Evolutionary conservation across 2,888 invertebrate species (phyloP), one percentile per base, ranked within the genome.

Genomic region (Hylaea fasciaria): DNA sequence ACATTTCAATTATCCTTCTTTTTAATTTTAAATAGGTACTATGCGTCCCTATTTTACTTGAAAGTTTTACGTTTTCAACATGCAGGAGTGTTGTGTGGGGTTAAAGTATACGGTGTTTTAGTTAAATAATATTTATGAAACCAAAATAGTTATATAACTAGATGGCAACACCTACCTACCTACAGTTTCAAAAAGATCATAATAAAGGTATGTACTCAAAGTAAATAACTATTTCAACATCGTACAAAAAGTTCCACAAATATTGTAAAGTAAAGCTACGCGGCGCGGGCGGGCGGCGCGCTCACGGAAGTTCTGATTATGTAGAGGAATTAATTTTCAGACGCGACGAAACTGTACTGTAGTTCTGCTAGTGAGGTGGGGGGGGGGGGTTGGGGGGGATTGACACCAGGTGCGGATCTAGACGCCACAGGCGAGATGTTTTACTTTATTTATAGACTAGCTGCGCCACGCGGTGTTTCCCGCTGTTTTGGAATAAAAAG

Each of bases 301-400:
- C 76, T 80, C 80, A 80, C 89, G 89, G 89, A 92, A 90, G 81
- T 91, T 88, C 82, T 91, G 91, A 92, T 92, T 92, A 91, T 86
- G 90, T 91, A 89, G 91, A 91, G 89, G 89, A 92, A 91, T 92
- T 92, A 92, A 92, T 92, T 92, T 90, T 86, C 89, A 87, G 88
- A 80, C 87, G 88, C 91, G 89, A 89, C 89, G 87, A 89, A 88
- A 88, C 90, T 86, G 83, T 78, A 80, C 82, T 81, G 85, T 82
- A 81, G 83, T 81, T 80, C 70, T 72, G 74, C 68, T 68, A 71
- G 73, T 55, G 70, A 64, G 56, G 63, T 60, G 35, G 52, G 28
- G 55, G 64, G 56, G 57, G 69, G 55, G 64, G 56, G 57, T 69
- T 65, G 66, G 48, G 66, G 68, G 65, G 40, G n/a, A n/a, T 7